A percentile compares a stretch with the other conserved stretches of the same genome.
Conservation (phyloP, 2,113 vertebrate genomes). For the Ictidomys tridecemlineatus region DNA sequence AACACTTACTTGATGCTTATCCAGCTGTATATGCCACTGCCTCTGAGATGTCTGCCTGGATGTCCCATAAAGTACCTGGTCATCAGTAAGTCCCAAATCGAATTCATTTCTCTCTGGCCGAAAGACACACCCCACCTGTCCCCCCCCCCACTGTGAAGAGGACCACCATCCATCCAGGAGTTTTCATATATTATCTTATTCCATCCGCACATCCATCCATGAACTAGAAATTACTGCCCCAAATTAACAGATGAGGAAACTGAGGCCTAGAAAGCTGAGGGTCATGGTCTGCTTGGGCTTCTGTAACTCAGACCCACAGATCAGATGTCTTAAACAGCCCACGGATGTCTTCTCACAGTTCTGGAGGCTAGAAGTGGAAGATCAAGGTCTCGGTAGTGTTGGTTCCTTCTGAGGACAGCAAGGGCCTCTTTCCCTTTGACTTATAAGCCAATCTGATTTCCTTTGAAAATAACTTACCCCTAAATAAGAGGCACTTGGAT, state of each 20-base stretch:
- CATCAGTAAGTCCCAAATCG: neutral
- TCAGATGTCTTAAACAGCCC: neutral
- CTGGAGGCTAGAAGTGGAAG: neutral
- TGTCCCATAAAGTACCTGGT: neutral
- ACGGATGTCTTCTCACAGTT: neutral
- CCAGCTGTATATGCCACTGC: neutral
- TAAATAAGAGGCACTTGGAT: neutral
- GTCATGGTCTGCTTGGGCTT: neutral
- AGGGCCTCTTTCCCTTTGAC: neutral
- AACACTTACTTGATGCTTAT: neutral
- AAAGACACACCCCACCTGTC: rapidly evolving
- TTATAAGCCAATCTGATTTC: neutral
- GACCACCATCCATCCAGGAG: neutral
- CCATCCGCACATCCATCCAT: neutral
- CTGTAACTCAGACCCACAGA: neutral
- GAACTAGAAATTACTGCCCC: neutral
- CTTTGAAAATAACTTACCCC: neutral
- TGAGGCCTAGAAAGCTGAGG: neutral
- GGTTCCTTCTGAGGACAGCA: neutral
- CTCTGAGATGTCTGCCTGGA: neutral
- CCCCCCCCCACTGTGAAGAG: neutral
- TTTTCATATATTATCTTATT: neutral
- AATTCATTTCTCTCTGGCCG: rapidly evolving
- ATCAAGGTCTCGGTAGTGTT: neutral
- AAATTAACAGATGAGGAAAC: neutral